Percentiles rank a stretch among this genome's conserved stretches.
These are phyloP conservation scores for Pollicipes pollicipes DNA, from an alignment of 1,140 invertebrate species.

Conservation along the genomic window DNA sequence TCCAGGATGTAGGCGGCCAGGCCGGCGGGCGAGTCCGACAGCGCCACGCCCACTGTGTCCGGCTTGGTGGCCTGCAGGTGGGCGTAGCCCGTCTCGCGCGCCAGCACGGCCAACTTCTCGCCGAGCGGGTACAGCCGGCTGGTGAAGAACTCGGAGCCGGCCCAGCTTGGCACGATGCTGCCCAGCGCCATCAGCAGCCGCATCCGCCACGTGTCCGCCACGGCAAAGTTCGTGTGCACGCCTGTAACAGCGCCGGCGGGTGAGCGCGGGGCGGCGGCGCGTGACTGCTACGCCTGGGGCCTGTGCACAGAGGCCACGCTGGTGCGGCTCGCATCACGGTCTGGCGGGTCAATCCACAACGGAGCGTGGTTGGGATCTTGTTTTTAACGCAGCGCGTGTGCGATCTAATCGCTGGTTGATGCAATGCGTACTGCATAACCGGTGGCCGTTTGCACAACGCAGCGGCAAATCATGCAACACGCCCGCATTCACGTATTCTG, in stretches of 20 bases:
- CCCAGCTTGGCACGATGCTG: constrained; percentile 27
- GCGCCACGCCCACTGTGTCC: constrained; percentile 48
- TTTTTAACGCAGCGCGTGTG: no score
- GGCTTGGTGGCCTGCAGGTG: constrained; percentile 74
- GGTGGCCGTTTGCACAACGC: no score
- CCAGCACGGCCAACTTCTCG: constrained; percentile 28
- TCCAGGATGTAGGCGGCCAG: constrained; percentile 66
- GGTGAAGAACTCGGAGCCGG: constrained; percentile 36
- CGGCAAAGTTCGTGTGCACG: constrained; percentile 45
- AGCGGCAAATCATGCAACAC: no score
- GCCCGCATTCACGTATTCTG: no score
- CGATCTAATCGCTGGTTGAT: no score
- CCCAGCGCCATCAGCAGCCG: constrained; percentile 34
- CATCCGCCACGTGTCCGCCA: constrained; percentile 25
- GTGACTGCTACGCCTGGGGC: no score
- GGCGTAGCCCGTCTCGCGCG: constrained; percentile 58
- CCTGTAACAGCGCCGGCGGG: constrained; percentile 45
- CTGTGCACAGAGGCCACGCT: no score
- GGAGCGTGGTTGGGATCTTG: no score
- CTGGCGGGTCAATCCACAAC: no score
- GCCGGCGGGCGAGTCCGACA: constrained; percentile 39
- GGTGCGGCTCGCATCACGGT: no score
- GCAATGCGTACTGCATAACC: no score
- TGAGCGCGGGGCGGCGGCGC: no score
- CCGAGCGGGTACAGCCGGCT: constrained; percentile 41